These are phyloP conservation scores for Gadopsis marmoratus DNA, from an alignment of 2,797 vertebrate species.

Conservation along the genomic window DNA sequence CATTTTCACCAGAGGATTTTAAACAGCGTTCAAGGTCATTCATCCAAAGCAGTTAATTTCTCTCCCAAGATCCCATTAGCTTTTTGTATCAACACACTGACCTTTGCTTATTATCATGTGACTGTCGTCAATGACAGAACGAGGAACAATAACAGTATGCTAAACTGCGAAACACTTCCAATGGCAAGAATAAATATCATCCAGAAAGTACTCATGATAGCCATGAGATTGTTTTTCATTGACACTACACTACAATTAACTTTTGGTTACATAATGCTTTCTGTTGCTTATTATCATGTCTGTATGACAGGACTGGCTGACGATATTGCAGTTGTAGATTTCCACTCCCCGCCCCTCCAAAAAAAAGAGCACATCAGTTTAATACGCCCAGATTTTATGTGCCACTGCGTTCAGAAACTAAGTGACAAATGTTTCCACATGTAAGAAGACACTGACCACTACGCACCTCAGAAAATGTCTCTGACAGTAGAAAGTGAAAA, in stretches of 20 bases:
- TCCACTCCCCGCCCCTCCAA: neutral
- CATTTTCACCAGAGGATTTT: slow-evolving; percentile 20
- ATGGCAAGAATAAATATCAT: slow-evolving; percentile 23
- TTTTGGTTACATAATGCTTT: neutral
- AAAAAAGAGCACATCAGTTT: neutral
- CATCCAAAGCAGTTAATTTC: slow-evolving; percentile 43
- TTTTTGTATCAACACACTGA: slow-evolving; percentile 54
- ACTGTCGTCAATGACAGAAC: slow-evolving; percentile 33
- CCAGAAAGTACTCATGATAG: neutral
- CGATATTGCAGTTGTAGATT: neutral
- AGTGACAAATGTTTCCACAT: neutral
- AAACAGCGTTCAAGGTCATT: slow-evolving; percentile 40
- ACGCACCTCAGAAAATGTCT: neutral
- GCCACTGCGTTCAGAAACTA: neutral
- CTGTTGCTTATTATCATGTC: neutral
- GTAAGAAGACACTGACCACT: neutral
- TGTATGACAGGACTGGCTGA: neutral
- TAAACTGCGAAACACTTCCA: slow-evolving; percentile 19
- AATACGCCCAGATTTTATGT: neutral
- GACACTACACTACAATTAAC: neutral
- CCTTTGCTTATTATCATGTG: slow-evolving; percentile 55
- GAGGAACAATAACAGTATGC: slow-evolving; percentile 20
- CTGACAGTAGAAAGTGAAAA: neutral
- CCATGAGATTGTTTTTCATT: slow-evolving; percentile 1
- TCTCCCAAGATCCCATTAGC: slow-evolving; percentile 46